Base-by-base conservation (phyloP, 2,888 invertebrate genomes). In the Calliopum simillimum region DNA sequence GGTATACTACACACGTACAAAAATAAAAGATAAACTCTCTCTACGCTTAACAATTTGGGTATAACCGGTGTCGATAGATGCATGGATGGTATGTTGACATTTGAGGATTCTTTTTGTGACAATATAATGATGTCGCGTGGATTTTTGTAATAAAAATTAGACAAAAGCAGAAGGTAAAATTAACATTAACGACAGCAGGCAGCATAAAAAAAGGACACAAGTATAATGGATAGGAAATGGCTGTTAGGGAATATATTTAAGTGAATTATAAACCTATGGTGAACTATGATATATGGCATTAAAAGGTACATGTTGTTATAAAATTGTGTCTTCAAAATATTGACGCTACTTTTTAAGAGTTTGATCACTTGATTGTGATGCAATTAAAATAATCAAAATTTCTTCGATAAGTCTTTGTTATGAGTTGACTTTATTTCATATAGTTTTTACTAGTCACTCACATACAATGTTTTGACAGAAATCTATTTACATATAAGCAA, bases 101-200 rank as follows among this genome's bases (percentile, higher is more conserved):
- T 61, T 14, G n/a, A 25, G 41, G 41, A n/a, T 56, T 23, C 13
- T 55, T 4, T 13, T 4, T 25, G n/a, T 43, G 43, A 61, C 21
- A 21, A 21, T 13, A 19, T 8, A 58, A n/a, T 33, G 8, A 33
- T 33, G 49, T 44, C 66, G 66, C 67, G 59, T 67, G 67, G 19
- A 47, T 59, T 41, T 5, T 49, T 47, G 58, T 59, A 59, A 67
- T 67, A 67, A 59, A 67, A 67, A 59, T 59, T 59, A 58, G 23
- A 66, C 66, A 46, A 53, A 19, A 41, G 33, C 61, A 21, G 61
- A 43, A 19, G 61, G 61, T 33, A 55, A 53, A 41, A 23, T 43
- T 23, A 61, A 61, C 61, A 46, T 61, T 47, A 56, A 55, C 23
- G 51, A 43, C 44, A 44, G 41, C 51, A 43, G 41, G 41, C 8